A percentile compares a stretch with the other conserved stretches of the same genome.
These are phyloP conservation scores for Natator depressus DNA, from an alignment of 2,113 vertebrate species.

Conservation along the genomic window DNA sequence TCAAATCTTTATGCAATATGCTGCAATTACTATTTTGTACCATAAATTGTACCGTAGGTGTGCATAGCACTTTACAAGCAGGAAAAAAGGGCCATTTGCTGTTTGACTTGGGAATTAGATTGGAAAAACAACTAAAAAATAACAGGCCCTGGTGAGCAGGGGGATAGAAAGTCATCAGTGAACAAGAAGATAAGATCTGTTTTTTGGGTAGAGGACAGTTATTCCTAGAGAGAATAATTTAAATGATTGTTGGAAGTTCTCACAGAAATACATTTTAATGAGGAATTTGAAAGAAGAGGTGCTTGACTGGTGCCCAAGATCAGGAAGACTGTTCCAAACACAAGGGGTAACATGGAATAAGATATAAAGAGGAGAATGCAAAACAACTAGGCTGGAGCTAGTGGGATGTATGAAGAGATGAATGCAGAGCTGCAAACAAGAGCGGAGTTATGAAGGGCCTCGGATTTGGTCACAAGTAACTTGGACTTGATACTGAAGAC, in stretches of 20 bases:
- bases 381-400: neutral
- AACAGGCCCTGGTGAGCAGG: accelerated
- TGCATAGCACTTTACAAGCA: neutral
- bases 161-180: accelerated
- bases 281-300: neutral
- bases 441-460: neutral
- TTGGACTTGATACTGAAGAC: neutral
- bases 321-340: accelerated
- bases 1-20: neutral
- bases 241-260: neutral
- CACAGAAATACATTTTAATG: neutral
- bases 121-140: neutral
- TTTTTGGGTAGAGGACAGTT: neutral
- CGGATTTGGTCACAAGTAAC: neutral
- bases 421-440: neutral
- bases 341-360: accelerated
- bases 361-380: neutral
- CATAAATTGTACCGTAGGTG: neutral
- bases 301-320: accelerated
- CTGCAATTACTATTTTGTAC: neutral
- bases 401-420: neutral
- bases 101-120: neutral
- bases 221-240: neutral
- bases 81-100: neutral
- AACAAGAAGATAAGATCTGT: neutral